These are phyloP conservation scores for Platyrinchus mystaceus DNA, from an alignment of 2,797 vertebrate species.

Conservation along the genomic window DNA sequence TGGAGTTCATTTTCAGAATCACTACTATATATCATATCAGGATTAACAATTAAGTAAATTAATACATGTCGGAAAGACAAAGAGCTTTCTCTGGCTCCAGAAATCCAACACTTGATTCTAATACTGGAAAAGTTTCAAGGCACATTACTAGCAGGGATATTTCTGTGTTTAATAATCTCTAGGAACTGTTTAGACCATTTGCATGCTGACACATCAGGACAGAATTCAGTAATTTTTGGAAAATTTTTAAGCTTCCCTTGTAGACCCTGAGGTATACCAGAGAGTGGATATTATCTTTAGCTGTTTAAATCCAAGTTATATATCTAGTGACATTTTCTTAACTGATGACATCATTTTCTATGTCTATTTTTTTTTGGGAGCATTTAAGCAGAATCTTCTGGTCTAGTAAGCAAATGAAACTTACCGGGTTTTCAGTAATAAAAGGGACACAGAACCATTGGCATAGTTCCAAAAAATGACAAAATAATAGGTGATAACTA, in stretches of 20 bases:
- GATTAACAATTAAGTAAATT: background rate
- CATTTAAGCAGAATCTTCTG: background rate
- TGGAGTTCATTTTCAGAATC: background rate
- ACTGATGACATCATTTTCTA: background rate
- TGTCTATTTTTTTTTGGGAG: background rate
- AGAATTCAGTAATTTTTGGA: accelerated
- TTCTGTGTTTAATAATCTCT: background rate
- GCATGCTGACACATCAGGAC: background rate
- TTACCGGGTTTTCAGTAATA: background rate
- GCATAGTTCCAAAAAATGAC: background rate
- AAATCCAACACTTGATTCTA: background rate
- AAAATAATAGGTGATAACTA: background rate
- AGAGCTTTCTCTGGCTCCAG: background rate
- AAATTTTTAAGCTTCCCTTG: background rate
- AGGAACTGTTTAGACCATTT: background rate
- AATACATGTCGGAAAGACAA: background rate
- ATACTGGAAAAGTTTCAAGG: background rate
- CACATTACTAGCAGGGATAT: background rate
- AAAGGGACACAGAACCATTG: background rate
- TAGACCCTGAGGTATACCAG: background rate
- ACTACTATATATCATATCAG: background rate
- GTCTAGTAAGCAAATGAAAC: background rate
- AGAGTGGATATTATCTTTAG: background rate
- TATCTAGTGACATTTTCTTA: background rate
- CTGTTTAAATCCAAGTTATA: background rate